Base-by-base conservation (phyloP, 2,113 vertebrate species). In the Nothoprocta perdicaria region DNA sequence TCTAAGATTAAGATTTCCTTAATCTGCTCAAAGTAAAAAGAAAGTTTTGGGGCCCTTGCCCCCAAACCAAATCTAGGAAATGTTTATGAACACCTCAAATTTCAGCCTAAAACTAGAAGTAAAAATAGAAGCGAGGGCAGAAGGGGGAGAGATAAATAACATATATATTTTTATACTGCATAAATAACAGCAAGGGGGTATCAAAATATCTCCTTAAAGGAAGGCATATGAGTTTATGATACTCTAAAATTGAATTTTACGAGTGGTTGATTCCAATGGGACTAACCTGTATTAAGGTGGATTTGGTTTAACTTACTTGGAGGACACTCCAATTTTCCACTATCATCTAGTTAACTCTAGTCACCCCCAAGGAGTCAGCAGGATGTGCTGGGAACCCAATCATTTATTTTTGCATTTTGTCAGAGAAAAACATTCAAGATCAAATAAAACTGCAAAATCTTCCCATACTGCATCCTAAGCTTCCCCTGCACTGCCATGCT, bases 251-350 rank as follows among this genome's bases (percentile, higher is more conserved):
- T 77, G 72, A 93, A 46, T 35, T 33, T 63, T 38, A 66, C 22
- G 84, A 76, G 24, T 63, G 16, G 14, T 50, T 38, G 40, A 66
- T 83, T 90, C 76, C 85, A 89, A 35, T 8, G 13, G 86, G 75
- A 78, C 81, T 84, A 93, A 40, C 45, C 84, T 86, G 41, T 1
- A 77, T 53, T 67, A 87, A 27, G 5, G 0, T 16, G 62, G 81
- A 90, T 85, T 61, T 85, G 18, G n/a, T 92, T 96, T 89, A 69
- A 7, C 55, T 87, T 55, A 73, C 45, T 88, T 38, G 74, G 33
- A 82, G 66, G 62, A 72, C 61, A 65, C 45, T 43, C 48, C 43
- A 12, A 22, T 48, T 65, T 91, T 74, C n/a, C 46, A 2, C 0
- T 40, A 65, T 78, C 68, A 65, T 78, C 68, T 85, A 57, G 33